phyloP scores from a whole-genome alignment of 2,113 vertebrate species.

The Copsychus sechellarum region DNA sequence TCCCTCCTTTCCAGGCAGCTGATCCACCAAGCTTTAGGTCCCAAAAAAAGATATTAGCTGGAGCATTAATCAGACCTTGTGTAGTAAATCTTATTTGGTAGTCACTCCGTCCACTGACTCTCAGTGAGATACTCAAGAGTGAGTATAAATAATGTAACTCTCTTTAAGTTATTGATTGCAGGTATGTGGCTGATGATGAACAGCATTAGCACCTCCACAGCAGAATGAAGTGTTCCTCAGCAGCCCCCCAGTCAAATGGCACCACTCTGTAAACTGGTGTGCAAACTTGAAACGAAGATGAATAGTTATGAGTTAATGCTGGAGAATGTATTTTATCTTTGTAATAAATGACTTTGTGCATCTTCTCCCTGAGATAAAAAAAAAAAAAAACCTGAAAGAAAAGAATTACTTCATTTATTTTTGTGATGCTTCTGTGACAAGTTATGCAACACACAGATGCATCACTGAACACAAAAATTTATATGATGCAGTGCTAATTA shows the following conservation, averaged over 20 bases:
- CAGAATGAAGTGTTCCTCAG: not conserved
- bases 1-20: not conserved
- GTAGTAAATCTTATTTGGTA: not conserved
- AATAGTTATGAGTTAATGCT: not conserved
- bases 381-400: not conserved
- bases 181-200: not conserved
- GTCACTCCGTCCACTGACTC: not conserved
- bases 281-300: not conserved
- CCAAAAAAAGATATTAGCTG: not conserved
- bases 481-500: not conserved
- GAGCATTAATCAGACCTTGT: not conserved
- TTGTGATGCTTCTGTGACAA: slow-evolving; percentile 9
- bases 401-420: slow-evolving; percentile 8
- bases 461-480: not conserved
- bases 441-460: not conserved
- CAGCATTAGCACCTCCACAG: not conserved
- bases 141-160: not conserved
- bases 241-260: not conserved
- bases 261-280: not conserved
- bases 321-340: not conserved
- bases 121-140: not conserved
- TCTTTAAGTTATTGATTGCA: not conserved
- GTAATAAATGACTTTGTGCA: not conserved
- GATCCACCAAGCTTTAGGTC: not conserved
- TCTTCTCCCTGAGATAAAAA: not conserved